phyloP scores from a whole-genome alignment of 2,888 invertebrate genomes.

The Tenthredo mesomela region DNA sequence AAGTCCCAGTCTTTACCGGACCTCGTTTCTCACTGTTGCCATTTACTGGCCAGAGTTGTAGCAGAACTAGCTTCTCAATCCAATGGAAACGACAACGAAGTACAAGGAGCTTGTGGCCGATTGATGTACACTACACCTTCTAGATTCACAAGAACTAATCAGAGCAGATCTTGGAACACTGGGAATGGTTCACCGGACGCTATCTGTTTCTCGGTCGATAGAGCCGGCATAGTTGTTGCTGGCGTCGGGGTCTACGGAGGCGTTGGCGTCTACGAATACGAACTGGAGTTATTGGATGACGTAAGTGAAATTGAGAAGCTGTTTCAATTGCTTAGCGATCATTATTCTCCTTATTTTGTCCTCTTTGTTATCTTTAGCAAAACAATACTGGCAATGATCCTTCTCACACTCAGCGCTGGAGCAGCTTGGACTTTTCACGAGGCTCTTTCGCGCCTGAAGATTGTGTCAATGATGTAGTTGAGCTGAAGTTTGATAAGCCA shows the following conservation, averaged over 20 bases:
- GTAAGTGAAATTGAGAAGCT: conserved; percentile 76
- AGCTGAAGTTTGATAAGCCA: conserved; percentile 94
- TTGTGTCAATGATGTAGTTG: conserved; percentile 92
- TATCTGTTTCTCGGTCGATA: conserved; percentile 95
- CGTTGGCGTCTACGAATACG: conserved; percentile 93
- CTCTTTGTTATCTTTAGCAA: conserved; percentile 70
- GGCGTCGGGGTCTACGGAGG: conserved; percentile 96
- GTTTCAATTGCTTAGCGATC: background rate
- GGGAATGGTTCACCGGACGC: conserved; percentile 98
- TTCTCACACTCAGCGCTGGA: conserved; percentile 90
- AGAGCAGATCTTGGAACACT: conserved; percentile 96
- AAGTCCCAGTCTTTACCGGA: conserved; percentile 81
- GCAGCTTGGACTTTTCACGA: conserved; percentile 89
- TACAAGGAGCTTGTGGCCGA: conserved; percentile 86
- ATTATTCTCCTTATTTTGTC: background rate
- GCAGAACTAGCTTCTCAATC: conserved; percentile 93
- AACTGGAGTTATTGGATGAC: conserved; percentile 92
- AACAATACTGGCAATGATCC: conserved; percentile 81
- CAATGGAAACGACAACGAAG: conserved; percentile 87
- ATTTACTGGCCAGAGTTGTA: conserved; percentile 89
- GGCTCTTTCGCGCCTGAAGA: conserved; percentile 93
- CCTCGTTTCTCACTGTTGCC: conserved; percentile 86
- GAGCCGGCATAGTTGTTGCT: conserved; percentile 91
- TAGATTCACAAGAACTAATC: conserved; percentile 94
- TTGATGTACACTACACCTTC: conserved; percentile 92